Evolutionary conservation across 2,797 vertebrate species (phyloP).

Genomic region (Craterocephalus amniculus): DNA sequence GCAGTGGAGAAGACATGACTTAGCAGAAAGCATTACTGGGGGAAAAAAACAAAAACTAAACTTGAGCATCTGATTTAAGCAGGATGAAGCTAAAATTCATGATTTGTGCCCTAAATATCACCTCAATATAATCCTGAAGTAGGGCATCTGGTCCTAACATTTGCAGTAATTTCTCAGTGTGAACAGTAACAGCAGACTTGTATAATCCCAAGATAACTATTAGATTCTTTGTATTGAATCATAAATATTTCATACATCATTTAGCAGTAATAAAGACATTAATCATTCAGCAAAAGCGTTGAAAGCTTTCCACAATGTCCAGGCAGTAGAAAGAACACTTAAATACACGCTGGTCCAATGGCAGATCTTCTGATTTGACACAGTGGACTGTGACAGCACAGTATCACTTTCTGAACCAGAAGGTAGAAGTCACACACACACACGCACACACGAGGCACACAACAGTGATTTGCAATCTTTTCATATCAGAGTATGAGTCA

Average conservation of each 20-base stretch:
- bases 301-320: not conserved
- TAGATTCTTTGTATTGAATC: not conserved
- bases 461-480: not conserved
- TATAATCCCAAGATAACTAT: not conserved
- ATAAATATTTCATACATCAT: conserved; percentile 33
- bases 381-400: conserved; percentile 38
- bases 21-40: too few species aligned
- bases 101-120: conserved; percentile 20
- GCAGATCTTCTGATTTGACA: conserved; percentile 47
- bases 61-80: not conserved
- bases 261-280: conserved; percentile 19
- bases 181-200: not conserved
- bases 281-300: conserved; percentile 6
- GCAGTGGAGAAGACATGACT: not conserved
- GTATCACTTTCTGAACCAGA: conserved; percentile 36
- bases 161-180: not conserved
- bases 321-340: not conserved
- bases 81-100: conserved; percentile 8
- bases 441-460: conserved; percentile 7
- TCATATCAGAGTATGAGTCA: not conserved
- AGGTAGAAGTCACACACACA: not conserved
- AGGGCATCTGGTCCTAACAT: conserved; percentile 7
- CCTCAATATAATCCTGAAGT: not conserved
- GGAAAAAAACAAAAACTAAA: conserved; percentile 7
- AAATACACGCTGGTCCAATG: conserved; percentile 31